Evolutionary conservation across 2,113 vertebrate genomes (phyloP).

Genomic region (Hippocampus zosterae): DNA sequence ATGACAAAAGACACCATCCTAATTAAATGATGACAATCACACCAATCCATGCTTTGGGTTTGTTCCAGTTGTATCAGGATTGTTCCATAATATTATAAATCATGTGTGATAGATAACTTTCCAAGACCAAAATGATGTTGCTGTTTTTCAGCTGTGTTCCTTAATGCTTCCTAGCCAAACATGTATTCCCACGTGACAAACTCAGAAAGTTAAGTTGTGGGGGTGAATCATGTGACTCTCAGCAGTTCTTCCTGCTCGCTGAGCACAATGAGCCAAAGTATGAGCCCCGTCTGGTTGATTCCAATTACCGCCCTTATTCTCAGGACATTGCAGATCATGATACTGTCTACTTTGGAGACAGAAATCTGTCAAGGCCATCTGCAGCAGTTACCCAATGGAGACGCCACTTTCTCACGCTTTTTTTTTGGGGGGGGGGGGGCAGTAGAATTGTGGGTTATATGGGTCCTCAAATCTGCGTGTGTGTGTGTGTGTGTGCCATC

Average conservation of each 20-base stretch:
- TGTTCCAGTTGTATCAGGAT: not conserved
- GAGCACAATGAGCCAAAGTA: conserved; percentile 21
- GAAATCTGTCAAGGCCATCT: not conserved
- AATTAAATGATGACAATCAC: not conserved
- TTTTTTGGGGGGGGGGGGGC: too few relatives aligned
- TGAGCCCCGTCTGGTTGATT: conserved; percentile 22
- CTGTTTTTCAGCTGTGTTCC: not conserved
- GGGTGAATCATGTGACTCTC: conserved; percentile 30
- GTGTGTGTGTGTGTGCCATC: not conserved
- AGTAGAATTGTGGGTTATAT: not conserved
- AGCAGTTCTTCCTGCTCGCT: not conserved
- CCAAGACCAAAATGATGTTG: not conserved
- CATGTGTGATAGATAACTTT: not conserved
- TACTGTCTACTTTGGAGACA: not conserved
- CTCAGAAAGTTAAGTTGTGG: conserved; percentile 27
- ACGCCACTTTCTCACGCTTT: not conserved
- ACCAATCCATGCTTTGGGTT: not conserved
- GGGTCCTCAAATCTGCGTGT: not conserved
- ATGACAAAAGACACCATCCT: conserved; percentile 8
- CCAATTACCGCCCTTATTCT: conserved; percentile 26
- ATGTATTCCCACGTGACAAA: conserved; percentile 13
- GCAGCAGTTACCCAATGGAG: not conserved
- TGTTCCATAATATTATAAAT: not conserved
- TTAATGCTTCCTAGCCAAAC: not conserved
- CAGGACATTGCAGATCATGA: conserved; percentile 33